Conservation (phyloP, 2,113 vertebrate genomes). For the Gyps fulvus region DNA sequence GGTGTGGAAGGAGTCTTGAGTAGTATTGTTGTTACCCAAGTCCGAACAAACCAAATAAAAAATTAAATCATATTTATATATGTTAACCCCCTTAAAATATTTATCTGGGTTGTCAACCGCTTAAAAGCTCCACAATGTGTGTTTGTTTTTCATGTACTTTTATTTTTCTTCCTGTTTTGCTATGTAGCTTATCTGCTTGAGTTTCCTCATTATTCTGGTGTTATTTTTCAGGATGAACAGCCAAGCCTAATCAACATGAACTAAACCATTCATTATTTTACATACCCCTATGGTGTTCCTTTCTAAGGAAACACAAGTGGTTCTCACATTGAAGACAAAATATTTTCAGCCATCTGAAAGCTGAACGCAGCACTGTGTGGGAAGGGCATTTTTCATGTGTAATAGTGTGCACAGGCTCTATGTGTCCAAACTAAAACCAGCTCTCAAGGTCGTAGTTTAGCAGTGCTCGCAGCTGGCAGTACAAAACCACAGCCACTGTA, state of each 20-base stretch:
- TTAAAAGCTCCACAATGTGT: neutral
- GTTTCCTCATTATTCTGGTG: neutral
- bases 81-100: neutral
- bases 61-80: accelerated
- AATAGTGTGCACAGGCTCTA: neutral
- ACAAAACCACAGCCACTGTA: neutral
- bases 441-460: neutral
- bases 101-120: accelerated
- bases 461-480: neutral
- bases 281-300: neutral
- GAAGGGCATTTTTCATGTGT: neutral
- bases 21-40: neutral
- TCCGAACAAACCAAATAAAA: neutral
- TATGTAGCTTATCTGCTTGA: neutral
- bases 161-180: neutral
- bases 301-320: neutral
- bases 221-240: neutral
- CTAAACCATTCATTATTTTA: neutral
- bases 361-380: neutral
- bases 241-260: neutral
- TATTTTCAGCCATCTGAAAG: neutral
- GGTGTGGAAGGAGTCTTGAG: neutral
- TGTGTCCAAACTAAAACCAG: neutral
- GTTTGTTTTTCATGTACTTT: neutral
- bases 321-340: neutral